phyloP scores from a whole-genome alignment of 2,113 vertebrate species.

The Motacilla alba region DNA sequence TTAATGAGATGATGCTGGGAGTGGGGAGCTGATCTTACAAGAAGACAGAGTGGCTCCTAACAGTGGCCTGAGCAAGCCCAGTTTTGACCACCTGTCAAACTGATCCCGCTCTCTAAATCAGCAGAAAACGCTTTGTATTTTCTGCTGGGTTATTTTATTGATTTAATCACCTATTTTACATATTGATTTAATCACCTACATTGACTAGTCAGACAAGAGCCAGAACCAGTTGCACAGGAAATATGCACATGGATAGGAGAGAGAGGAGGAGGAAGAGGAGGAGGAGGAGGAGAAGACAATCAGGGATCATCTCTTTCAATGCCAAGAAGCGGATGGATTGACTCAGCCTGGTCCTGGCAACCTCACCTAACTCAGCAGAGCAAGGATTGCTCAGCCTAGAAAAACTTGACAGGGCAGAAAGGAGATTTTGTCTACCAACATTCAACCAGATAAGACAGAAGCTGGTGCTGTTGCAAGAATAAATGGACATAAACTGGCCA shows the following conservation, averaged over 20 bases:
- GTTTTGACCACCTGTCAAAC: neutral
- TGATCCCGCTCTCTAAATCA: neutral
- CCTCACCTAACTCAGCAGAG: neutral
- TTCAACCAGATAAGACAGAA: neutral
- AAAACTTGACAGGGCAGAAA: neutral
- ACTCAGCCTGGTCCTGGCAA: neutral
- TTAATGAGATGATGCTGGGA: neutral
- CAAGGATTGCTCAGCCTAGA: neutral
- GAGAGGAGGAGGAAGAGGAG: neutral
- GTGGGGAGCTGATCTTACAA: neutral
- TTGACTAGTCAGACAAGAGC: neutral
- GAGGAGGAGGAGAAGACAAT: neutral
- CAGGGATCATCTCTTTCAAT: neutral
- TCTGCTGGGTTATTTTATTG: neutral
- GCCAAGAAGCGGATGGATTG: neutral
- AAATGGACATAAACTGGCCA: neutral
- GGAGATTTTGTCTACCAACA: neutral
- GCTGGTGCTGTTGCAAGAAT: neutral
- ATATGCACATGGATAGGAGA: neutral
- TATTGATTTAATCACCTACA: neutral
- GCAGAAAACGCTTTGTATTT: neutral
- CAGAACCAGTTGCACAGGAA: neutral
- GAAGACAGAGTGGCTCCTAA: neutral
- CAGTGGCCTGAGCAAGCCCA: neutral
- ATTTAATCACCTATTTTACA: neutral